These are phyloP conservation scores for Phyllostomus discolor DNA, from an alignment of 2,113 vertebrate genomes.

Conservation along the genomic window DNA sequence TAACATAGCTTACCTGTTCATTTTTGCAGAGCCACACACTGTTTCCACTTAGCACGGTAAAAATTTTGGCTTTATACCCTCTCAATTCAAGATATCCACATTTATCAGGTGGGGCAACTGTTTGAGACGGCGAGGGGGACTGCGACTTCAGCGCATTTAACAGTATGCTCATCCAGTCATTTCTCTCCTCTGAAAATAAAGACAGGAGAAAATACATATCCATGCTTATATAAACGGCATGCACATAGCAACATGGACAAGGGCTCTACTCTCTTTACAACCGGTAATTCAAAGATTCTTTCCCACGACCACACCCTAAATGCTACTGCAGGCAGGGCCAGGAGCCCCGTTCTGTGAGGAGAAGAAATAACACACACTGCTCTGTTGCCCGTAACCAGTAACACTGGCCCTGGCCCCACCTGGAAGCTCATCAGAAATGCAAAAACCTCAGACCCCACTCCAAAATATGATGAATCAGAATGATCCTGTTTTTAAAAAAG, in stretches of 20 bases:
- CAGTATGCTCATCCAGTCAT: conserved; percentile 91
- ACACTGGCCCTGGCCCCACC: neutral
- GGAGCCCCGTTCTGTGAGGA: neutral
- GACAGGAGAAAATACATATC: conserved; percentile 23
- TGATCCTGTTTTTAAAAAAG: neutral
- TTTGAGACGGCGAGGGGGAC: conserved; percentile 76
- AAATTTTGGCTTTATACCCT: conserved; percentile 95
- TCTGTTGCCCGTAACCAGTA: neutral
- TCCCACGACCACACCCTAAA: neutral
- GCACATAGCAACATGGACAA: neutral
- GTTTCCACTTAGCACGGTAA: conserved; percentile 89
- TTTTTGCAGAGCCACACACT: conserved; percentile 96
- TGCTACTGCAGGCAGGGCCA: neutral
- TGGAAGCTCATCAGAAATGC: neutral
- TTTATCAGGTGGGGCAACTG: conserved; percentile 83
- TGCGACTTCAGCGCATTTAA: conserved; percentile 84
- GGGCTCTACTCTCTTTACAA: neutral
- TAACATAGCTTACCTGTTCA: conserved; percentile 89
- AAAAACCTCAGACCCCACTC: neutral
- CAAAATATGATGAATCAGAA: neutral
- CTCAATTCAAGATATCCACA: conserved; percentile 91
- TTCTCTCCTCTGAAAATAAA: conserved; percentile 87
- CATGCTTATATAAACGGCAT: neutral
- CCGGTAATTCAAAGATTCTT: neutral
- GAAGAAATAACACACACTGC: neutral